Base-by-base conservation (phyloP, 1,140 invertebrate species). In the Drosophila virilis region DNA sequence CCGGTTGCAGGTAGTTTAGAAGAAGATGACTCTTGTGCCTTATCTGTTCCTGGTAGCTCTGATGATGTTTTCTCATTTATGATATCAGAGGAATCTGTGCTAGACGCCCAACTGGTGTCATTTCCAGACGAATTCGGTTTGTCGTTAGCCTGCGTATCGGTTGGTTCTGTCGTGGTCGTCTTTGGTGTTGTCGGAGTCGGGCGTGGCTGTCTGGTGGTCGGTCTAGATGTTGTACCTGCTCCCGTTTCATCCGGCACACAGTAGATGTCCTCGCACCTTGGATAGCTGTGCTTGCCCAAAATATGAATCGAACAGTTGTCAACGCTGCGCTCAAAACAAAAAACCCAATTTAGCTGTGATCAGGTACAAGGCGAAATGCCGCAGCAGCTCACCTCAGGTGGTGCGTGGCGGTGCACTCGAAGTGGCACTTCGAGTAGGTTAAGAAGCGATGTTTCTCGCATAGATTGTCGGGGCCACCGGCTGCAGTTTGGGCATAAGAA, bases 201-300 rank as follows among this genome's bases (percentile, higher is more conserved):
- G 1, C 12, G 37, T 45, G 57, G 15, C 8, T 48, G 59, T 64
- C 37, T 10, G 15, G 17, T 22, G n/a, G 60, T 71, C 13, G 61
- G 42, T 37, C 9, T 42, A n/a, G 52, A 6, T 9, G 52, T 50
- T 42, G 52, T 57, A 50, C 42, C 52, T 71, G 52, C 15, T 40
- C 22, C 46, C 10, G 2, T 0, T 38, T 9, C 5, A 1, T 22
- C 2, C 28, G 38, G n/a, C 9, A 7, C 5, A 6, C 72, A 78
- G 28, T 22, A 70, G 28, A 78, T 38, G 35, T 75, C 66, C 3
- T 54, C 9, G 57, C 76, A 78, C 5, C 7, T 0, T 2, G 66
- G 76, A 37, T 52, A 75, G 0, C 10, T 38, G 15, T 42, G 0
- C 9, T 33, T 58, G 8, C 22, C 55, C 5, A 4, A 4, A 0